A percentile compares a stretch with the other conserved stretches of the same genome.
These are phyloP conservation scores for Helobdella robusta DNA, from an alignment of 2,888 invertebrate species.

Conservation along the genomic window DNA sequence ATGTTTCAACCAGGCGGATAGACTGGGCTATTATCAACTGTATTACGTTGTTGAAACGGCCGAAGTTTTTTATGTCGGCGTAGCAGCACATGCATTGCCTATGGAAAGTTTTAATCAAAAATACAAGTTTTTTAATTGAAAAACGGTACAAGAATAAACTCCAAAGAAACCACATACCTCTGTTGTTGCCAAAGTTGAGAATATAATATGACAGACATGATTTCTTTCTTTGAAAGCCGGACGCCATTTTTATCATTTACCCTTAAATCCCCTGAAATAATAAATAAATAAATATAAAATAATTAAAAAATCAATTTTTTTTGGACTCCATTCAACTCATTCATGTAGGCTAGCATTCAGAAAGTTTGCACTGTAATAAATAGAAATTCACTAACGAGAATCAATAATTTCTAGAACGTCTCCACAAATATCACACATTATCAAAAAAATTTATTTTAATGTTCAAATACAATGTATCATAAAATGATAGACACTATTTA, in stretches of 20 bases:
- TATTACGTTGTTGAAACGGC: slow-evolving; percentile 75
- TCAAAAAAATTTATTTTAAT: slow-evolving; percentile 27
- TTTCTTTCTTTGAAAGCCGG: slow-evolving; percentile 57
- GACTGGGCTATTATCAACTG: slow-evolving; percentile 76
- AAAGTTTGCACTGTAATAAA: no score
- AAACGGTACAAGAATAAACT: not conserved
- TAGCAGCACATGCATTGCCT: slow-evolving; percentile 93
- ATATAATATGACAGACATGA: slow-evolving; percentile 72
- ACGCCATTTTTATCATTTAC: slow-evolving; percentile 41
- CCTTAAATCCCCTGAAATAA: slow-evolving; percentile 39
- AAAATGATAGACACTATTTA: no score
- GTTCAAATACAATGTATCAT: no score
- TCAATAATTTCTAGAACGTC: slow-evolving; percentile 83
- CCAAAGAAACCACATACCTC: slow-evolving; percentile 52
- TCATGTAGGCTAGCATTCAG: no score
- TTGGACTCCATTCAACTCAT: no score
- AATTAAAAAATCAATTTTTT: not conserved
- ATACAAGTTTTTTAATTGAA: not conserved
- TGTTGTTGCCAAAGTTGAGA: slow-evolving; percentile 75
- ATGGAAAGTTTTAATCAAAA: not conserved
- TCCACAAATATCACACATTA: slow-evolving; percentile 86
- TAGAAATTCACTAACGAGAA: slow-evolving; percentile 59
- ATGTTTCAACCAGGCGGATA: slow-evolving; percentile 62
- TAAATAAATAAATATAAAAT: slow-evolving; percentile 7
- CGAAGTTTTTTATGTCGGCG: slow-evolving; percentile 81